These are phyloP conservation scores for Lucilia sericata DNA, from an alignment of 1,140 invertebrate genomes.

Conservation along the genomic window DNA sequence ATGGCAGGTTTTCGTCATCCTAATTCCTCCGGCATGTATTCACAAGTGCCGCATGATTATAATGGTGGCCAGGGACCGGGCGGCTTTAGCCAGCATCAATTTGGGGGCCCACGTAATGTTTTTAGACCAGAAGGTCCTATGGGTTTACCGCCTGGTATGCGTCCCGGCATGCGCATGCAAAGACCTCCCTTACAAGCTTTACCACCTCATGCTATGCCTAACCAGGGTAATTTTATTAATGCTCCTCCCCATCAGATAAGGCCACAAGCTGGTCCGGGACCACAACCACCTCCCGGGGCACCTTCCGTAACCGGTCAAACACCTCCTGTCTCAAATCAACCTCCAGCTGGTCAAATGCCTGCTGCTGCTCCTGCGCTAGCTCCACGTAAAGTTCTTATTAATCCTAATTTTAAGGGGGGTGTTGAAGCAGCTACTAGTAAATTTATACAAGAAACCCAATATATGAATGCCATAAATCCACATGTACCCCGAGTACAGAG, in stretches of 20 bases:
- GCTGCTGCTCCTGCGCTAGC: constrained; percentile 51
- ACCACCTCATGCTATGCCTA: constrained; percentile 59
- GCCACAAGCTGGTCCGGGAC: constrained; percentile 46
- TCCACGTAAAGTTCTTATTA: constrained; percentile 66
- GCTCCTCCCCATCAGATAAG: constrained; percentile 51
- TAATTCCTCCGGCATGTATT: constrained; percentile 42
- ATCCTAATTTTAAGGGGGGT: constrained; percentile 67
- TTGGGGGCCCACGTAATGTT: constrained; percentile 31
- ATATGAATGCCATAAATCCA: constrained; percentile 62
- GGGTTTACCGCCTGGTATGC: constrained; percentile 50
- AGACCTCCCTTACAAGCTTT: constrained; percentile 58
- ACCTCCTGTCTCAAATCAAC: constrained; percentile 32
- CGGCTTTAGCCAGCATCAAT: constrained; percentile 39
- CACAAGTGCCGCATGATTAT: constrained; percentile 45
- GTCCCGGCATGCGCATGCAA: constrained; percentile 57
- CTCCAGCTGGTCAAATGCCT: neutral
- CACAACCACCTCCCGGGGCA: constrained; percentile 45
- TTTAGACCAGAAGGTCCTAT: constrained; percentile 52
- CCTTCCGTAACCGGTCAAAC: neutral
- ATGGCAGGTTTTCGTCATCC: constrained; percentile 47
- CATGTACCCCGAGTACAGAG: constrained; percentile 49
- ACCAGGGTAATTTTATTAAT: constrained; percentile 60
- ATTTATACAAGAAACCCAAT: constrained; percentile 67
- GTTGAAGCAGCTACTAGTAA: constrained; percentile 67
- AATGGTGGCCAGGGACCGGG: constrained; percentile 34